These are phyloP conservation scores for Acrocephalus kingi DNA, from an alignment of 2,113 vertebrate species.

Conservation along the genomic window DNA sequence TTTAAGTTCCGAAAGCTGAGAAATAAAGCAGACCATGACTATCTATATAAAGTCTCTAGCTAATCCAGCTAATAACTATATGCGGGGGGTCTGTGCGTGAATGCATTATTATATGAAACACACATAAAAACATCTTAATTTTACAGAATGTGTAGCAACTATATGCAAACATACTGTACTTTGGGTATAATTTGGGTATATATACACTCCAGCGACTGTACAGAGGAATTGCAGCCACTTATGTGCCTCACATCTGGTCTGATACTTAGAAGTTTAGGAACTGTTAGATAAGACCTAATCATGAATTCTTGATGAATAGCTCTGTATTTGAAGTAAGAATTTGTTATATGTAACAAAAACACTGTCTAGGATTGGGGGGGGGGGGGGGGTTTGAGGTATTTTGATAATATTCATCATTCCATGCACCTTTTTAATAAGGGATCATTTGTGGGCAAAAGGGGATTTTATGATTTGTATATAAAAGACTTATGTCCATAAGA, in stretches of 20 bases:
- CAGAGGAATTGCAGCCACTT: not conserved
- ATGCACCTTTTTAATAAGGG: accelerated
- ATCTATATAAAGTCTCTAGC: not conserved
- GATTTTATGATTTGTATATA: not conserved
- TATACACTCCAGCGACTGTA: not conserved
- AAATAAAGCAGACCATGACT: not conserved
- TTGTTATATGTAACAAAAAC: not conserved
- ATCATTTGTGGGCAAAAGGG: not conserved
- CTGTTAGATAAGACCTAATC: not conserved
- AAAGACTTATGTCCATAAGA: not conserved
- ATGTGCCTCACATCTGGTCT: not conserved
- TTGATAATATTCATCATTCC: accelerated
- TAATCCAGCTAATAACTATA: not conserved
- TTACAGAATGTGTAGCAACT: not conserved
- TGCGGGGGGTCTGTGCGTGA: not conserved
- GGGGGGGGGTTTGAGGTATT: not conserved
- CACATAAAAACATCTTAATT: not conserved
- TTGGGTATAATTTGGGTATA: not conserved
- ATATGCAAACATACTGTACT: not conserved
- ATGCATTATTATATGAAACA: not conserved
- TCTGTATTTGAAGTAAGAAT: not conserved
- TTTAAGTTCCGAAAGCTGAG: not conserved
- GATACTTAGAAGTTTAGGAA: not conserved
- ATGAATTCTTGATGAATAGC: not conserved
- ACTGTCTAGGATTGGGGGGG: too few species aligned